Evolutionary conservation across 2,797 vertebrate genomes (phyloP).

Genomic region (Danio aesculapii): DNA sequence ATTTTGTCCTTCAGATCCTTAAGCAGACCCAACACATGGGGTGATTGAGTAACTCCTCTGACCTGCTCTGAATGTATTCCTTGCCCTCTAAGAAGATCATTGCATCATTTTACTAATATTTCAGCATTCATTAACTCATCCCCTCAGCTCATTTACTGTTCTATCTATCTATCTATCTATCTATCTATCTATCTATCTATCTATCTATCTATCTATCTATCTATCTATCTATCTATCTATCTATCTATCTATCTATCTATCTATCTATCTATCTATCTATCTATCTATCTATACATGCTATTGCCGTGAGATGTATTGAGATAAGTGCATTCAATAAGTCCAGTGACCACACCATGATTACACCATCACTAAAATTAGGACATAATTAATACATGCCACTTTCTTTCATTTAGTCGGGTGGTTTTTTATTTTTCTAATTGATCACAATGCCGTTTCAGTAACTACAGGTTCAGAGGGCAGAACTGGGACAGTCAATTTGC

Average conservation of each 20-base stretch:
- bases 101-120: conserved; percentile 25
- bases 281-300: not conserved
- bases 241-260: conserved; percentile 51
- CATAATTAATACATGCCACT: conserved; percentile 63
- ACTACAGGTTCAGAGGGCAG: conserved; percentile 65
- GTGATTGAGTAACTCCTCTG: conserved; percentile 64
- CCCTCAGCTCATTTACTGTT: not conserved
- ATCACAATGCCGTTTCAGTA: conserved; percentile 66
- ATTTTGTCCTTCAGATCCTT: conserved; percentile 63
- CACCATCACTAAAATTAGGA: conserved; percentile 54
- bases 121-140: not conserved
- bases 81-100: conserved; percentile 22
- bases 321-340: conserved; percentile 48
- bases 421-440: conserved; percentile 71
- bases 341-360: conserved; percentile 57
- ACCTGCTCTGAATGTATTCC: conserved; percentile 32
- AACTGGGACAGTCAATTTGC: conserved; percentile 68
- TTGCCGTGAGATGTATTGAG: conserved; percentile 55
- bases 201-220: conserved; percentile 53
- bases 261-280: conserved; percentile 49
- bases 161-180: conserved; percentile 48
- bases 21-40: conserved; percentile 53
- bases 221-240: conserved; percentile 37
- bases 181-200: not conserved
- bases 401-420: conserved; percentile 51